phyloP scores from a whole-genome alignment of 2,797 vertebrate species.

The Typhlichthys subterraneus region DNA sequence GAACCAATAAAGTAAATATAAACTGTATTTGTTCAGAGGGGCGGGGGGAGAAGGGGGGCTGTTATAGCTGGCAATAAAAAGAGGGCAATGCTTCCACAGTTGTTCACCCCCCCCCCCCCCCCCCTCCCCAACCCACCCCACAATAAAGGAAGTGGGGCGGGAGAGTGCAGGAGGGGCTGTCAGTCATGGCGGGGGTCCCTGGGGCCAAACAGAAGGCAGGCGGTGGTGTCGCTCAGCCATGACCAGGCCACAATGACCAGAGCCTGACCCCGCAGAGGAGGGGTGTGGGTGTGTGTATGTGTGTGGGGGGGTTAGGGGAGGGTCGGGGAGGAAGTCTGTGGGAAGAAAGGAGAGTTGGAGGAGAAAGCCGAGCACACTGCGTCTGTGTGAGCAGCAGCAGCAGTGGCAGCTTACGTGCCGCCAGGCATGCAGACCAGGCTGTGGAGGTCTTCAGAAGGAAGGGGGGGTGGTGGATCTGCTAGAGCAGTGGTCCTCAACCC shows the following conservation, averaged over 20 bases:
- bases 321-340: slow-evolving; percentile 53
- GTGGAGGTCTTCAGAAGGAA: no score
- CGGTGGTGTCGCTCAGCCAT: slow-evolving; percentile 77
- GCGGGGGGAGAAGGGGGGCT: not conserved
- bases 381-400: slow-evolving; percentile 1
- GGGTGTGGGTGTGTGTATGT: no score
- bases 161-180: slow-evolving; percentile 75
- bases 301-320: slow-evolving; percentile 31
- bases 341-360: slow-evolving; percentile 10
- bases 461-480: no score
- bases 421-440: no score
- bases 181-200: slow-evolving; percentile 73
- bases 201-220: slow-evolving; percentile 77
- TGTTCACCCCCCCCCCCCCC: slow-evolving; percentile 52
- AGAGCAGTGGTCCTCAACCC: no score
- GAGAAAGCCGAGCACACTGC: slow-evolving; percentile 21
- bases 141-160: slow-evolving; percentile 68
- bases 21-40: slow-evolving; percentile 34
- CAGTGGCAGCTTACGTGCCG: no score
- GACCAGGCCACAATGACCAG: slow-evolving; percentile 78
- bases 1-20: slow-evolving; percentile 8
- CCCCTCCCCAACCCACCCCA: slow-evolving; percentile 53
- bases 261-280: slow-evolving; percentile 67
- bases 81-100: slow-evolving; percentile 50
- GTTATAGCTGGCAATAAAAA: slow-evolving; percentile 46